These are phyloP conservation scores for Sarcophaga caerulescens DNA, from an alignment of 2,888 invertebrate species.

Conservation along the genomic window DNA sequence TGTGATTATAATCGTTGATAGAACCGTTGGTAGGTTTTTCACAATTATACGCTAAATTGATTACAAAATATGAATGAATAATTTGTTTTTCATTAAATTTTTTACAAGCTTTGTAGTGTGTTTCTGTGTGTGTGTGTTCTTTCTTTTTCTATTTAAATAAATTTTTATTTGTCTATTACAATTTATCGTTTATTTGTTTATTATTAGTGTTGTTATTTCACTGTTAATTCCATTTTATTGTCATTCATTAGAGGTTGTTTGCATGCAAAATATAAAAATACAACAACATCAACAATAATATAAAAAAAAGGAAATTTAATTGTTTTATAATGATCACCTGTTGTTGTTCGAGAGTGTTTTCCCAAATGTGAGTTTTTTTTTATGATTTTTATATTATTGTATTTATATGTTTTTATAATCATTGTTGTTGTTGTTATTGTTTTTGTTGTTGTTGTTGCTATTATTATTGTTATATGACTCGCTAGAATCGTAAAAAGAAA, in stretches of 20 bases:
- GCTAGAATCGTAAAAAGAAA: conserved; percentile 40
- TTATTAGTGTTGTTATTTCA: conserved; percentile 17
- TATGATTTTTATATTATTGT: neutral
- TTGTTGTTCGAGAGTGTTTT: conserved; percentile 30
- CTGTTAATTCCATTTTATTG: conserved; percentile 4
- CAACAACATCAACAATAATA: neutral
- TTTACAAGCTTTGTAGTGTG: neutral
- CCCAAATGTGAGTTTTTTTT: neutral
- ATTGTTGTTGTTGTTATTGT: neutral
- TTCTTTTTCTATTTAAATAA: conserved; percentile 35
- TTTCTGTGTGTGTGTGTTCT: neutral
- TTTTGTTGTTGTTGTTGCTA: conserved; percentile 15
- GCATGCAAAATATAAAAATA: conserved; percentile 21
- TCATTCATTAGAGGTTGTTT: conserved; percentile 9
- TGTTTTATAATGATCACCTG: conserved; percentile 57
- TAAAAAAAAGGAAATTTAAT: conserved; percentile 39
- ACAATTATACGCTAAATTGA: too few relatives aligned
- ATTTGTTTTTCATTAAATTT: too few relatives aligned
- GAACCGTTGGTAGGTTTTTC: too few relatives aligned
- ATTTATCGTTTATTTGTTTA: conserved; percentile 24
- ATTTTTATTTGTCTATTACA: neutral
- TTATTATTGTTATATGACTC: conserved; percentile 44
- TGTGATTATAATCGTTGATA: too few relatives aligned
- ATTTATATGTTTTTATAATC: conserved; percentile 8
- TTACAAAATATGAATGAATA: too few relatives aligned